phyloP scores from a whole-genome alignment of 2,888 invertebrate species.

The Caenorhabditis wallacei region DNA sequence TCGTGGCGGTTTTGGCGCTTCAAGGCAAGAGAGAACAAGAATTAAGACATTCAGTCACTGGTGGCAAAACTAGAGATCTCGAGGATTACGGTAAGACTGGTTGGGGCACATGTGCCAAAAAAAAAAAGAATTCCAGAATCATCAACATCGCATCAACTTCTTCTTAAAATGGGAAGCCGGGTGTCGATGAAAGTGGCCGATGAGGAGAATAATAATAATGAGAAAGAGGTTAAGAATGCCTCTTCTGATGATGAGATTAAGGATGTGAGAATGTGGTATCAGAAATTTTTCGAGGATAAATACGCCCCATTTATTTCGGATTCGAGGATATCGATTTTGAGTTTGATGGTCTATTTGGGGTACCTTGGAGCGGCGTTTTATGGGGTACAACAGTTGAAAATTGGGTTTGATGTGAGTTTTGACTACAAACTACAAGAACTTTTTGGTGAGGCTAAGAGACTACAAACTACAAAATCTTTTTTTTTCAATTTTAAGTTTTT shows the following conservation, averaged over 20 bases:
- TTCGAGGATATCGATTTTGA: slow-evolving; percentile 49
- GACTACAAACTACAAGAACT: not conserved
- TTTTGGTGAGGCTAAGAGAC: not conserved
- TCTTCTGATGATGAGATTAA: no score
- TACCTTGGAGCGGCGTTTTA: slow-evolving; percentile 68
- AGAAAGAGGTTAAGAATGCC: slow-evolving; percentile 1
- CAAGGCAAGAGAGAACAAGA: slow-evolving; percentile 76
- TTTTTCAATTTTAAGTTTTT: no score
- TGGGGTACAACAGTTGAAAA: slow-evolving; percentile 71
- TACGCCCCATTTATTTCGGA: slow-evolving; percentile 74
- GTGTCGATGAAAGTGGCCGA: slow-evolving; percentile 35
- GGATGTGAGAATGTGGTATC: slow-evolving; percentile 76
- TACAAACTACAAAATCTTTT: slow-evolving; percentile 7
- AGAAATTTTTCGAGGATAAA: slow-evolving; percentile 76
- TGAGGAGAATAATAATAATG: slow-evolving; percentile 56
- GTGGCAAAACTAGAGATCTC: slow-evolving; percentile 59
- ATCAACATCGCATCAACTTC: slow-evolving; percentile 22
- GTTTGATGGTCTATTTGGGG: slow-evolving; percentile 64
- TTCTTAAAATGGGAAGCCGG: slow-evolving; percentile 60
- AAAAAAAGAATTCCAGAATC: slow-evolving; percentile 27
- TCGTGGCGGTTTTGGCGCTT: slow-evolving; percentile 76
- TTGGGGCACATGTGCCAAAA: no score
- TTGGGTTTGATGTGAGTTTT: slow-evolving; percentile 78
- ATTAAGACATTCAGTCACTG: slow-evolving; percentile 68
- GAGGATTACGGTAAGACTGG: slow-evolving; percentile 28